Evolutionary conservation across 2,888 invertebrate species (phyloP).

Genomic region (Eupithecia tripunctaria): DNA sequence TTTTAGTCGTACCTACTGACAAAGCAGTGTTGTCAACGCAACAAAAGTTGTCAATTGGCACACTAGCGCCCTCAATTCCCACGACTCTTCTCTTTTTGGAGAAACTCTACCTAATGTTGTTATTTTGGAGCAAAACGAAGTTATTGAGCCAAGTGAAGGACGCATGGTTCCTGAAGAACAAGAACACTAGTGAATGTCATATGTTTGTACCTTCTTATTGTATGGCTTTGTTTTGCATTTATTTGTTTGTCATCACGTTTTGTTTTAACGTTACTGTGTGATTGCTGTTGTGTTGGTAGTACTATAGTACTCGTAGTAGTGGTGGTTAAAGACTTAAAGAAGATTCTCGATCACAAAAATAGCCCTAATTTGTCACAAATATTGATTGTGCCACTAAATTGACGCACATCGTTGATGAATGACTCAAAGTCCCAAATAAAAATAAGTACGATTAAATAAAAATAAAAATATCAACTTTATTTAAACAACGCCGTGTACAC

Average conservation of each 20-base stretch:
- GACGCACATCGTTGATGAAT: too few species aligned
- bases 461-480: too few species aligned
- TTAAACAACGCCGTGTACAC: too few species aligned
- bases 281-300: neutral
- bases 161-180: conserved; percentile 53
- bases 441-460: too few species aligned
- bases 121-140: conserved; percentile 35
- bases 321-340: too few species aligned
- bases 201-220: conserved; percentile 50
- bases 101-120: neutral
- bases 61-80: too few species aligned
- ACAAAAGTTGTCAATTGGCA: too few species aligned
- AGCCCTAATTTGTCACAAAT: neutral
- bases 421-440: too few species aligned
- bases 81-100: too few species aligned
- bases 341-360: neutral
- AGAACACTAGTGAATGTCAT: conserved; percentile 58
- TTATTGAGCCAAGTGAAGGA: conserved; percentile 56
- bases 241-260: conserved; percentile 6
- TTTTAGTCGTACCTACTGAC: too few species aligned
- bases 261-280: conserved; percentile 16
- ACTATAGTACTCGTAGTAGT: neutral
- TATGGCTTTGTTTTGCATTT: conserved; percentile 67
- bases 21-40: too few species aligned
- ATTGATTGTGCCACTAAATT: neutral